A percentile compares a stretch with the other conserved stretches of the same genome.
phyloP scores from a whole-genome alignment of 2,888 invertebrate genomes.

The Gibbula magus region DNA sequence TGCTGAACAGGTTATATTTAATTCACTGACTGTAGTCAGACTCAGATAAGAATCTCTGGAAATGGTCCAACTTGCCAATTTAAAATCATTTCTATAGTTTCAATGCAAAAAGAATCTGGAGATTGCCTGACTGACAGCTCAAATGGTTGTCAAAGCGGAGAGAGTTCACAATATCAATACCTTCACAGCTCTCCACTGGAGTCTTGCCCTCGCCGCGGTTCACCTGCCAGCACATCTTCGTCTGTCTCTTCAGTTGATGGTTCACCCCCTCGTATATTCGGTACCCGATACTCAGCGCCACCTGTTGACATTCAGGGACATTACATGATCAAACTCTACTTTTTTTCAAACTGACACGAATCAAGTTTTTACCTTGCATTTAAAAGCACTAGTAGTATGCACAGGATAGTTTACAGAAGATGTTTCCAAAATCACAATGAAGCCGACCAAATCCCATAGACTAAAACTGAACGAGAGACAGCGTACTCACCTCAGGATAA shows the following conservation, averaged over 20 bases:
- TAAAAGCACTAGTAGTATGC: not conserved
- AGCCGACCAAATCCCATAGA: not conserved
- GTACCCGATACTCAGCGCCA: constrained; percentile 78
- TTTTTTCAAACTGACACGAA: no score
- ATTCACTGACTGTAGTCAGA: no score
- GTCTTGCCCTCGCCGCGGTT: constrained; percentile 81
- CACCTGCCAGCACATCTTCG: constrained; percentile 78
- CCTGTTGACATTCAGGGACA: constrained; percentile 65
- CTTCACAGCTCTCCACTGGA: constrained; percentile 85
- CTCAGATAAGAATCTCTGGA: no score
- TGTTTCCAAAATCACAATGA: not conserved
- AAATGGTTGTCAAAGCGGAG: not conserved
- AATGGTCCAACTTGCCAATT: no score
- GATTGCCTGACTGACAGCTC: not conserved
- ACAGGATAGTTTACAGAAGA: not conserved
- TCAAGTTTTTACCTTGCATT: not conserved
- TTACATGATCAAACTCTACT: no score
- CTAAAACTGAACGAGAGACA: no score
- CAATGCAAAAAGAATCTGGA: not conserved
- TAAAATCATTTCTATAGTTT: no score
- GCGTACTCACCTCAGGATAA: constrained; percentile 85
- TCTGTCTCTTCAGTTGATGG: constrained; percentile 72
- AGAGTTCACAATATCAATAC: constrained; percentile 72
- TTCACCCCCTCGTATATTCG: constrained; percentile 77
- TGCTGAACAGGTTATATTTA: no score